phyloP scores from a whole-genome alignment of 2,888 invertebrate genomes.

The Pantelozetes paolii region DNA sequence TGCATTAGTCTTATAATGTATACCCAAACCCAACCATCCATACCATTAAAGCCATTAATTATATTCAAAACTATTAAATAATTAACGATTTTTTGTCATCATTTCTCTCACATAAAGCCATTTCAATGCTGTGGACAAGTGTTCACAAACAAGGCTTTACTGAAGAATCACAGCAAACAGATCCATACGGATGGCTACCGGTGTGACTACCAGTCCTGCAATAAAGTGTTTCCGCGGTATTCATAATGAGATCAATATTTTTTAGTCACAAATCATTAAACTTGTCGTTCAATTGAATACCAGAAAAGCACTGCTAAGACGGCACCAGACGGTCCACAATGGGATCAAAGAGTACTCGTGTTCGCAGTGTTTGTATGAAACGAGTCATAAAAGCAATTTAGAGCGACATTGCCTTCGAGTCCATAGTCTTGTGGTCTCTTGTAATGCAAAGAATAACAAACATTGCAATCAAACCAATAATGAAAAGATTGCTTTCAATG shows the following conservation, averaged over 20 bases:
- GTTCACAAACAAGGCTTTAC: slow-evolving; percentile 11
- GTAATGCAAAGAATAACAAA: not conserved
- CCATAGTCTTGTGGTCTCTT: not conserved
- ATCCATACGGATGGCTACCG: slow-evolving; percentile 19
- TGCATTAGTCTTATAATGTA: not conserved
- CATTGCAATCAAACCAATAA: not conserved
- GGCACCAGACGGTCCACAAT: slow-evolving; percentile 55
- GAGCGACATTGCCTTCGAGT: slow-evolving; percentile 51
- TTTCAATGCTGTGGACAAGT: slow-evolving; percentile 28
- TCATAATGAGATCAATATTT: not conserved
- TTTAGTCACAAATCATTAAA: not conserved
- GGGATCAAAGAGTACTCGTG: slow-evolving; percentile 55
- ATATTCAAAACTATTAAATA: no score
- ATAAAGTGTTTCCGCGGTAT: slow-evolving; percentile 25
- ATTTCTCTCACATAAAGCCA: not conserved
- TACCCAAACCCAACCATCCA: no score
- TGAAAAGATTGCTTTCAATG: not conserved
- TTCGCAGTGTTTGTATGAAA: slow-evolving; percentile 53
- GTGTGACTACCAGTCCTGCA: slow-evolving; percentile 2
- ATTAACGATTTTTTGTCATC: no score
- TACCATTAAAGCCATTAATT: no score
- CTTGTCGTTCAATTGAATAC: not conserved
- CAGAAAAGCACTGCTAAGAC: slow-evolving; percentile 53
- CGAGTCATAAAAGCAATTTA: slow-evolving; percentile 55
- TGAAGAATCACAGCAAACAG: slow-evolving; percentile 5